Percentiles rank a stretch among this genome's conserved stretches.
Conservation (phyloP, 2,113 vertebrate species). For the Chamaetylas fuelleborni region DNA sequence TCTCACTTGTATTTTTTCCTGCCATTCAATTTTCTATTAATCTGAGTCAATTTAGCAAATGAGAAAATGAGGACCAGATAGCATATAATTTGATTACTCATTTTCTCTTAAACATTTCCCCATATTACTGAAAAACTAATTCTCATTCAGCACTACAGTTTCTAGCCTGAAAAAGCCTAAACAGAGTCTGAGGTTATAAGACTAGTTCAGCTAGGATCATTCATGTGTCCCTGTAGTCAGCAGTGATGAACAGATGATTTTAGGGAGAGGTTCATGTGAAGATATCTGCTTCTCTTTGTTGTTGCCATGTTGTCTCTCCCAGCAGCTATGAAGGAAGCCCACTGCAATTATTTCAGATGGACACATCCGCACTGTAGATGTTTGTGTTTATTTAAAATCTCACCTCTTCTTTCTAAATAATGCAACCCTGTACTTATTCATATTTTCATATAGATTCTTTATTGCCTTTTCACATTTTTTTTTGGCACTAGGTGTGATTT, state of each 20-base stretch:
- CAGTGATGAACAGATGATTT: background rate
- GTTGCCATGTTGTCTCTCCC: background rate
- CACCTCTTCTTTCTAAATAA: background rate
- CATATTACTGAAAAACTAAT: background rate
- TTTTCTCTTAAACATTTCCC: slow-evolving; percentile 3
- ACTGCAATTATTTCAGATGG: background rate
- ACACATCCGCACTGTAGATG: background rate
- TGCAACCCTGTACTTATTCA: background rate
- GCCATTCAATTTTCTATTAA: slow-evolving; percentile 27
- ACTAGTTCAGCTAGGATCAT: background rate
- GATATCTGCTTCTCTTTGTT: background rate
- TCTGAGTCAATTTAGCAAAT: slow-evolving; percentile 10
- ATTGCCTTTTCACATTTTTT: background rate
- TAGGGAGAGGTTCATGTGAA: background rate
- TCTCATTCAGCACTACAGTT: background rate
- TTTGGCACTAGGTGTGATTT: background rate
- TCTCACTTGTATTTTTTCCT: background rate
- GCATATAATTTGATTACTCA: background rate
- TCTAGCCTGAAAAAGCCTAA: background rate
- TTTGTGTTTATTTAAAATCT: background rate
- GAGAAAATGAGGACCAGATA: slow-evolving; percentile 20
- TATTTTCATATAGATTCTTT: background rate
- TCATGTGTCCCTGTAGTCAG: background rate
- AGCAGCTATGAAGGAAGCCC: background rate
- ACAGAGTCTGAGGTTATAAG: background rate